These are phyloP conservation scores for Gobionotothen gibberifrons DNA, from an alignment of 2,797 vertebrate genomes.

Conservation along the genomic window DNA sequence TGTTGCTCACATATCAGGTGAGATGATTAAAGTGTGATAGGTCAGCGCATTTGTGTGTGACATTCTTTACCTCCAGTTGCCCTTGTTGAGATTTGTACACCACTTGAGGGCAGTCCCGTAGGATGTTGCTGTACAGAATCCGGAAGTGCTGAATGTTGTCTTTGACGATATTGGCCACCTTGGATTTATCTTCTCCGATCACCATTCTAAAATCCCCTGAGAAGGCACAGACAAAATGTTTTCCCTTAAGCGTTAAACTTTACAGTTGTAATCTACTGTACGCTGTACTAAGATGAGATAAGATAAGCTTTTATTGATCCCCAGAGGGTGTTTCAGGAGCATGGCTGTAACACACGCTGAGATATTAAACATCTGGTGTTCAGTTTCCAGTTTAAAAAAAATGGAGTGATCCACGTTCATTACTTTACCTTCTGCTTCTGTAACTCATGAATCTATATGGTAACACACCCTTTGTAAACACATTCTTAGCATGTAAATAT, in stretches of 20 bases:
- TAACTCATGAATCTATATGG: not conserved
- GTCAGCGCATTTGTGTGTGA: not conserved
- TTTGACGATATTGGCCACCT: conserved; percentile 93
- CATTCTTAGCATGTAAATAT: not conserved
- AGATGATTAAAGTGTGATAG: not conserved
- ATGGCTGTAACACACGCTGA: not conserved
- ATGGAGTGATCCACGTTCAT: not conserved
- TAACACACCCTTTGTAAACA: not conserved
- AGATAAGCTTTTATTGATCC: not conserved
- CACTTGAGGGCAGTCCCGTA: conserved; percentile 92
- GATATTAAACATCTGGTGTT: not conserved
- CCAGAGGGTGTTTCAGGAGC: not conserved
- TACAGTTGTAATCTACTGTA: not conserved
- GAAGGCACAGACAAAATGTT: conserved; percentile 20
- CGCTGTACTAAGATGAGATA: not conserved
- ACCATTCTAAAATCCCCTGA: conserved; percentile 97
- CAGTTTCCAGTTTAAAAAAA: not conserved
- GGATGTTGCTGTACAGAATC: conserved; percentile 90
- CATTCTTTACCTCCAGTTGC: conserved; percentile 89
- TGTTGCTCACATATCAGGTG: not conserved
- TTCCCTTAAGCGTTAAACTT: not conserved
- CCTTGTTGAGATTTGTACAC: conserved; percentile 93
- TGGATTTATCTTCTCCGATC: conserved; percentile 92
- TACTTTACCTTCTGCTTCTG: not conserved
- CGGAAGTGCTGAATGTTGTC: conserved; percentile 91